Conservation (phyloP, 2,888 invertebrate genomes). For the Hypomecis punctinalis region DNA sequence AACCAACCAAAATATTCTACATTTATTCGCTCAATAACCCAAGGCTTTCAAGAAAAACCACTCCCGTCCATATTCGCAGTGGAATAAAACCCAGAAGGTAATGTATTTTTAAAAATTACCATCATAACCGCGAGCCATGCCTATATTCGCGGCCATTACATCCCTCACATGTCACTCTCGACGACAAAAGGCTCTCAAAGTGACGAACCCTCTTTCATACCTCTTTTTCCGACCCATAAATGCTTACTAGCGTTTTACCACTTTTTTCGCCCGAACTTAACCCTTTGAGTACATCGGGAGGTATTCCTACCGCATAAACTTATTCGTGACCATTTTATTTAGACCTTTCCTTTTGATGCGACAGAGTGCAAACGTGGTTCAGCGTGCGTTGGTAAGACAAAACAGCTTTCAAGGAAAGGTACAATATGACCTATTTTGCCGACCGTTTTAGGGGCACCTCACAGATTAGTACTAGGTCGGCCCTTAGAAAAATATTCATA, state of each 20-base stretch:
- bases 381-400: slow-evolving; percentile 48
- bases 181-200: slow-evolving; percentile 59
- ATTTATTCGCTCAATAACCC: background rate
- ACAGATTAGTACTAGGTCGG: slow-evolving; percentile 66
- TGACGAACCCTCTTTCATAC: slow-evolving; percentile 60
- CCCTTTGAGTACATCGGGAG: slow-evolving; percentile 69
- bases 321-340: slow-evolving; percentile 51
- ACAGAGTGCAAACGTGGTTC: slow-evolving; percentile 38
- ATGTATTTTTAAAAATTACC: slow-evolving; percentile 43
- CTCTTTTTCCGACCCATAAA: slow-evolving; percentile 66
- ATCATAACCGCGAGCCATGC: slow-evolving; percentile 38
- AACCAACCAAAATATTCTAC: too few relatives aligned
- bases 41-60: slow-evolving; percentile 8
- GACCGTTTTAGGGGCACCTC: slow-evolving; percentile 63
- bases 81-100: slow-evolving; percentile 24
- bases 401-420: slow-evolving; percentile 64
- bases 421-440: slow-evolving; percentile 69
- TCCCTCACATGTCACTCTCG: slow-evolving; percentile 54
- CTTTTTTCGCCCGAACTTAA: slow-evolving; percentile 64
- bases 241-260: slow-evolving; percentile 72
- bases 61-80: slow-evolving; percentile 16
- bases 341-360: slow-evolving; percentile 39
- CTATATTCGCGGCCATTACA: slow-evolving; percentile 43
- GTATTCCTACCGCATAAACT: slow-evolving; percentile 73
- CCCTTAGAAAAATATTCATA: slow-evolving; percentile 65